These are phyloP conservation scores for Trichonephila clavata DNA, from an alignment of 1,140 invertebrate species.

Conservation along the genomic window DNA sequence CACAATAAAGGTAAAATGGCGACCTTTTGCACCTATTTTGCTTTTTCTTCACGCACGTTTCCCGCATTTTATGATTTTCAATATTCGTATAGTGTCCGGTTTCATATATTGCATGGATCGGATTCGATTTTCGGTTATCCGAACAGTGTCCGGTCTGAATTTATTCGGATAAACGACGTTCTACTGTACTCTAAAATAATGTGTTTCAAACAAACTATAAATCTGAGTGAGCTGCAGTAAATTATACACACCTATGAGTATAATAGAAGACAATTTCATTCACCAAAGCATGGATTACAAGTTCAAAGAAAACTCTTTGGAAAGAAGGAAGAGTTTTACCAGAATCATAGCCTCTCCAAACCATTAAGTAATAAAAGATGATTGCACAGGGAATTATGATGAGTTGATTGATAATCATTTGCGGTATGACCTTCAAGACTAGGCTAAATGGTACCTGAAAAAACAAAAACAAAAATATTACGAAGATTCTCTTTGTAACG, in stretches of 20 bases:
- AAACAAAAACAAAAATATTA: not conserved
- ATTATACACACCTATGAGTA: conserved; percentile 86
- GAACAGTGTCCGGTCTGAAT: too few species aligned
- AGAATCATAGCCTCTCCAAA: conserved; percentile 86
- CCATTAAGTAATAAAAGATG: conserved; percentile 85
- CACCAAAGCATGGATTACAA: conserved; percentile 89
- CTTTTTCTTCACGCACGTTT: too few species aligned
- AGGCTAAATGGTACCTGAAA: conserved; percentile 79
- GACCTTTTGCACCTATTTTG: too few species aligned
- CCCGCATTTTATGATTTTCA: too few species aligned
- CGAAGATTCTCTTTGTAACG: too few species aligned
- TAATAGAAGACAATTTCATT: conserved; percentile 94
- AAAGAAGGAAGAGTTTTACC: conserved; percentile 89
- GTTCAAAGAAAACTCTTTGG: conserved; percentile 90
- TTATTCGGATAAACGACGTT: too few species aligned
- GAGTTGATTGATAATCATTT: conserved; percentile 90
- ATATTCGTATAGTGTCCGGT: too few species aligned
- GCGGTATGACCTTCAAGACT: conserved; percentile 84
- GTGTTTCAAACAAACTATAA: too few species aligned
- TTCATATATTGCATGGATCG: too few species aligned
- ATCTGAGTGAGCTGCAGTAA: not conserved
- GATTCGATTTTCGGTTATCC: too few species aligned
- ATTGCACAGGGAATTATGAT: conserved; percentile 87
- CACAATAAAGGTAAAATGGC: too few species aligned
- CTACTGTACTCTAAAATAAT: too few species aligned